Evolutionary conservation across 1,140 invertebrate species (phyloP).

Genomic region (Aphidius ervi): DNA sequence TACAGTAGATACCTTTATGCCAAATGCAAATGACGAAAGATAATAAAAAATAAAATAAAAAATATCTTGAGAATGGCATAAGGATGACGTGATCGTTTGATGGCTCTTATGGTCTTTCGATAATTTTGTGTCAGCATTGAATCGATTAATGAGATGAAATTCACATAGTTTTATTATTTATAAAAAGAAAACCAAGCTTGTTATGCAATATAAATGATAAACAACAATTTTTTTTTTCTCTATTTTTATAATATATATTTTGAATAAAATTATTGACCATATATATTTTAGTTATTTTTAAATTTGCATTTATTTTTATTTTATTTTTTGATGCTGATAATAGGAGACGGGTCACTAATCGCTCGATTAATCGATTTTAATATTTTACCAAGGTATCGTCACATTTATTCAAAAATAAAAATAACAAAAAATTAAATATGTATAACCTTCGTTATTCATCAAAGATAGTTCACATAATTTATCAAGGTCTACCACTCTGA

Average conservation of each 20-base stretch:
- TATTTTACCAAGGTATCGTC: background rate
- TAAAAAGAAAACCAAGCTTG: background rate
- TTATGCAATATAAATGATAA: background rate
- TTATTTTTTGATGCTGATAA: background rate
- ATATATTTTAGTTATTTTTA: background rate
- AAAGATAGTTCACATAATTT: slow-evolving; percentile 52
- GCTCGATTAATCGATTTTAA: slow-evolving; percentile 1
- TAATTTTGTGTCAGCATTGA: background rate
- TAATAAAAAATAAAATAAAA: background rate
- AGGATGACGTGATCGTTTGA: slow-evolving; percentile 12
- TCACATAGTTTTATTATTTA: background rate
- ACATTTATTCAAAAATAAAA: background rate
- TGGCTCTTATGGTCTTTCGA: slow-evolving; percentile 7
- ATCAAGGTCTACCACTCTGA: slow-evolving; percentile 55
- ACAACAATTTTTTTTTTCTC: background rate
- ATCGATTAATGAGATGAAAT: background rate
- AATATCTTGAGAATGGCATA: slow-evolving; percentile 14
- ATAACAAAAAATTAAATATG: background rate
- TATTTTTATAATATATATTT: too few species aligned
- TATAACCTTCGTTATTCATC: slow-evolving; percentile 41
- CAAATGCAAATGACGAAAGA: slow-evolving; percentile 27
- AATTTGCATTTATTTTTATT: background rate
- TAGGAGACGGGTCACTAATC: background rate
- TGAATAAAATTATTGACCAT: too few species aligned
- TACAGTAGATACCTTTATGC: slow-evolving; percentile 14